A percentile compares a stretch with the other conserved stretches of the same genome.
phyloP scores from a whole-genome alignment of 2,113 vertebrate genomes.

The Loxodonta africana region DNA sequence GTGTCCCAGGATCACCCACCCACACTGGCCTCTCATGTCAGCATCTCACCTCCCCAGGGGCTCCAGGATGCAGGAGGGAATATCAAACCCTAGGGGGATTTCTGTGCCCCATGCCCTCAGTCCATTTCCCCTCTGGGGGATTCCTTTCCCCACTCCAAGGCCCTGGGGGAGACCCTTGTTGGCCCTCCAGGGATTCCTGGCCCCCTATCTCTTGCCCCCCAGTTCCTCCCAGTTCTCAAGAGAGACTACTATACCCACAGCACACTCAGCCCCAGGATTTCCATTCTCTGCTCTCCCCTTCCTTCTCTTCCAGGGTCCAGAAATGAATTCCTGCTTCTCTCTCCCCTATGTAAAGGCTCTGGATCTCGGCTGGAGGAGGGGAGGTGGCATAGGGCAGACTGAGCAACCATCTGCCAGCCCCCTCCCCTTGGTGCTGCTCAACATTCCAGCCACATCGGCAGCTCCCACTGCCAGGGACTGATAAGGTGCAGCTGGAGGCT shows the following conservation, averaged over 20 bases:
- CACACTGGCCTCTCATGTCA: neutral
- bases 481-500: slow-evolving; percentile 82
- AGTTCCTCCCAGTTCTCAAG: neutral
- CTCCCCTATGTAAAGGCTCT: slow-evolving; percentile 44
- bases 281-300: slow-evolving; percentile 29
- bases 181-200: neutral
- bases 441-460: slow-evolving; percentile 66
- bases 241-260: neutral
- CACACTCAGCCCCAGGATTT: neutral
- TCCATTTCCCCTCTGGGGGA: neutral
- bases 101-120: neutral
- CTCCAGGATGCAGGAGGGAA: neutral
- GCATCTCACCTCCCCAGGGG: neutral
- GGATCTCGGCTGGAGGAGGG: slow-evolving; percentile 73
- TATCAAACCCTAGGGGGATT: neutral
- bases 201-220: neutral
- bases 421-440: slow-evolving; percentile 63
- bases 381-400: slow-evolving; percentile 57
- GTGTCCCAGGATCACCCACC: neutral
- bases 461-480: slow-evolving; percentile 79
- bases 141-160: neutral
- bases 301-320: slow-evolving; percentile 41
- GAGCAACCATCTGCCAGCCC: slow-evolving; percentile 80
- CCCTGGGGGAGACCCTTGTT: neutral
- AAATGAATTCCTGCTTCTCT: slow-evolving; percentile 60